Evolutionary conservation across 2,888 invertebrate genomes (phyloP).

Genomic region (Aspidiotus destructor): DNA sequence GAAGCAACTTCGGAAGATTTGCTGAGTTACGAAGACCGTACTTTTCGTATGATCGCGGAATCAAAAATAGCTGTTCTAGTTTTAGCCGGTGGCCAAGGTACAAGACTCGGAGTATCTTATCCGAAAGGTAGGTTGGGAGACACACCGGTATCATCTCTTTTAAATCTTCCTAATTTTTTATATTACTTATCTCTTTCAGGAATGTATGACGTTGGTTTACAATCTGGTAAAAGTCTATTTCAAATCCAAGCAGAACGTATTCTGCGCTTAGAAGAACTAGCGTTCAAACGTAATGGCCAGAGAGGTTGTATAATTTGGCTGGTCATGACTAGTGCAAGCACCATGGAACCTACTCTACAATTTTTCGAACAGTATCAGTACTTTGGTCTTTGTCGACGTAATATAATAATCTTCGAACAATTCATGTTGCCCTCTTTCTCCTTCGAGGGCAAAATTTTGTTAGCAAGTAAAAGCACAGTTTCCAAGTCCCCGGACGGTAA

Average conservation of each 20-base stretch:
- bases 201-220: slow-evolving; percentile 86
- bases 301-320: slow-evolving; percentile 65
- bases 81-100: slow-evolving; percentile 96
- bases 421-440: slow-evolving; percentile 88
- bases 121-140: slow-evolving; percentile 65
- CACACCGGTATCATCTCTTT: neutral
- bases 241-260: slow-evolving; percentile 95
- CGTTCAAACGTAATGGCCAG: slow-evolving; percentile 43
- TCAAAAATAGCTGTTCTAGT: slow-evolving; percentile 76
- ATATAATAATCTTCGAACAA: slow-evolving; percentile 84
- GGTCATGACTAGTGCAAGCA: slow-evolving; percentile 96
- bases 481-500: slow-evolving; percentile 88
- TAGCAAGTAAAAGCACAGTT: slow-evolving; percentile 69
- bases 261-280: slow-evolving; percentile 63
- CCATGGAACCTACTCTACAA: slow-evolving; percentile 68
- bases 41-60: slow-evolving; percentile 54
- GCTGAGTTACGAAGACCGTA: slow-evolving; percentile 58
- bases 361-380: slow-evolving; percentile 71
- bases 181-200: neutral
- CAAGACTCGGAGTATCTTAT: slow-evolving; percentile 81
- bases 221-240: slow-evolving; percentile 80
- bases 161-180: neutral
- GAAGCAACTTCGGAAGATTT: slow-evolving; percentile 54
- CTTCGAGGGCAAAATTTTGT: slow-evolving; percentile 83
- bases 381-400: slow-evolving; percentile 72